Conservation (phyloP, 2,888 invertebrate species). For the Aphrophora alni region DNA sequence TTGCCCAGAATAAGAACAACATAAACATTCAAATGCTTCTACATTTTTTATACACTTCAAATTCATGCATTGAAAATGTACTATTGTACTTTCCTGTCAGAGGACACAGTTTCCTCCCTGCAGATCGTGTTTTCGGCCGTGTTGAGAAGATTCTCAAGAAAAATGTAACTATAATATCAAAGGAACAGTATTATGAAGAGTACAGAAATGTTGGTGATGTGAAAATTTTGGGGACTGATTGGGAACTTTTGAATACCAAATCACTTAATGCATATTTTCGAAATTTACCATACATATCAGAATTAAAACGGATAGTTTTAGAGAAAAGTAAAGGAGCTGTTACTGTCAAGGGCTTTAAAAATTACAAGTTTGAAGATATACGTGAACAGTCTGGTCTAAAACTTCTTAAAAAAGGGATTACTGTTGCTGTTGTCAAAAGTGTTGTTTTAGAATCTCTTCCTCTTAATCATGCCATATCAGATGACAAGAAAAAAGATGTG, state of each 20-base stretch:
- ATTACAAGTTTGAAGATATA: constrained; percentile 15
- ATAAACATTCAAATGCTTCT: background rate
- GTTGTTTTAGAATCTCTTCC: no score
- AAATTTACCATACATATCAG: background rate
- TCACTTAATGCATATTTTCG: background rate
- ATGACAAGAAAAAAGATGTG: constrained; percentile 20
- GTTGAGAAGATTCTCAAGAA: background rate
- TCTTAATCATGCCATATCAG: no score
- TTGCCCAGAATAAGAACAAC: background rate
- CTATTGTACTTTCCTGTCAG: background rate
- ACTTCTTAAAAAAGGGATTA: no score
- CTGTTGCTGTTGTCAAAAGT: constrained; percentile 1
- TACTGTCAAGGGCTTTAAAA: constrained; percentile 10
- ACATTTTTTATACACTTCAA: background rate
- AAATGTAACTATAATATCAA: background rate
- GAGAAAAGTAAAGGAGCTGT: background rate
- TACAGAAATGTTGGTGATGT: background rate
- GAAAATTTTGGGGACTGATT: background rate
- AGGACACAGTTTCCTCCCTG: background rate
- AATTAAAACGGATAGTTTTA: no score
- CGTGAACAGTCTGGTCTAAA: constrained; percentile 10
- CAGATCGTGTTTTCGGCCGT: background rate
- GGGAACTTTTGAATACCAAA: background rate
- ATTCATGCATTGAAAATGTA: background rate
- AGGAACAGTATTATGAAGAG: background rate